phyloP scores from a whole-genome alignment of 2,797 vertebrate genomes.

The Sebastes diploproa region DNA sequence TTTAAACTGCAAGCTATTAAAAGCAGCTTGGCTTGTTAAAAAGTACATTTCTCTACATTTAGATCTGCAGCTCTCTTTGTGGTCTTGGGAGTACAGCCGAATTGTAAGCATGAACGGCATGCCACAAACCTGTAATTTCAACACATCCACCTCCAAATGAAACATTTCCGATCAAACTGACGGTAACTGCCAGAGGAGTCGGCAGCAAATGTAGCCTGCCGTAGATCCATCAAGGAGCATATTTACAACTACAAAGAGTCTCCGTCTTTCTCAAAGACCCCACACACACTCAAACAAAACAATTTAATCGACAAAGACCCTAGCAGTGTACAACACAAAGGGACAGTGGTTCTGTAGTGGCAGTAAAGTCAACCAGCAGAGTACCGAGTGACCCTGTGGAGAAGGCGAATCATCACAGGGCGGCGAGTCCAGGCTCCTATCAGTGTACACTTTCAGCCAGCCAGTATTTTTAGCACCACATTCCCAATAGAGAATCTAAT shows the following conservation, averaged over 20 bases:
- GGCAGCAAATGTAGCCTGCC: conserved; percentile 7
- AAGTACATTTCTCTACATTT: conserved; percentile 26
- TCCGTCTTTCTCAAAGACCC: not conserved
- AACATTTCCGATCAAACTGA: conserved; percentile 40
- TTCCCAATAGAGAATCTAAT: conserved; percentile 84
- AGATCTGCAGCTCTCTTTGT: conserved; percentile 16
- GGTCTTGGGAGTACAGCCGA: conserved; percentile 13
- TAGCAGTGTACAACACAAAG: conserved; percentile 9
- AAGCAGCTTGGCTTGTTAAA: conserved; percentile 29
- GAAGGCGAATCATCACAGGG: conserved; percentile 58
- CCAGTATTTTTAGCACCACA: conserved; percentile 84
- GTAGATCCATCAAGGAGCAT: not conserved
- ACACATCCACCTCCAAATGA: conserved; percentile 48
- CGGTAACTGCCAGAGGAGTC: conserved; percentile 8
- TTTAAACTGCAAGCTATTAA: conserved; percentile 39
- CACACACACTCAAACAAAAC: conserved; percentile 19
- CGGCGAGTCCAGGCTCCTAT: conserved; percentile 59
- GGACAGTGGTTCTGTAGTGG: conserved; percentile 32
- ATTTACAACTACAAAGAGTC: conserved; percentile 24
- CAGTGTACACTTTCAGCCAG: conserved; percentile 78
- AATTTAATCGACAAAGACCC: conserved; percentile 6
- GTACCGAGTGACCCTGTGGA: conserved; percentile 62
- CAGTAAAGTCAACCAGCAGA: conserved; percentile 39
- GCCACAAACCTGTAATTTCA: conserved; percentile 42
- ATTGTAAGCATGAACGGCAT: conserved; percentile 40